Evolutionary conservation across 2,888 invertebrate genomes (phyloP).

Genomic region (Amphiduros pacificus): DNA sequence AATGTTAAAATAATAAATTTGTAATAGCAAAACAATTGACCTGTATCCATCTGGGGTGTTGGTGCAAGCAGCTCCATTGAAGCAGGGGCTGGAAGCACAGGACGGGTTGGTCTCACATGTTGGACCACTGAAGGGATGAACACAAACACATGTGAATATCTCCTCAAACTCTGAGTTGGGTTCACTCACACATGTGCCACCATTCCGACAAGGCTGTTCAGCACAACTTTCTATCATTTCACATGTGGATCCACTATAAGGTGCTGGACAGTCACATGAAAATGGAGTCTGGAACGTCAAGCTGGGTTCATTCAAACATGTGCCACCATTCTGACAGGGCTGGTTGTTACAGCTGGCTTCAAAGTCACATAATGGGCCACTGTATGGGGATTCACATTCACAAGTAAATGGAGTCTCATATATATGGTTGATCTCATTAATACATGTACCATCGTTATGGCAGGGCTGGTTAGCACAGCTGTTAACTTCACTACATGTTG

Average conservation of each 20-base stretch:
- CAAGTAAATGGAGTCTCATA: slow-evolving; percentile 22
- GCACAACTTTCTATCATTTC: slow-evolving; percentile 13
- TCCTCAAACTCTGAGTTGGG: slow-evolving; percentile 14
- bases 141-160: slow-evolving; percentile 22
- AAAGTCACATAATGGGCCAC: slow-evolving; percentile 25
- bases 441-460: slow-evolving; percentile 20
- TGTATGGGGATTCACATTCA: slow-evolving; percentile 15
- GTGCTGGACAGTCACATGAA: slow-evolving; percentile 23
- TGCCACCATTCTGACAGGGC: slow-evolving; percentile 15
- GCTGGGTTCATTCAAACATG: slow-evolving; percentile 14
- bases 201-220: slow-evolving; percentile 21
- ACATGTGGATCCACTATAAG: slow-evolving; percentile 23
- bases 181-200: slow-evolving; percentile 19
- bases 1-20: background rate
- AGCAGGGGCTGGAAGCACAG: slow-evolving; percentile 17
- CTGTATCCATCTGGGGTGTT: slow-evolving; percentile 12
- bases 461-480: slow-evolving; percentile 26
- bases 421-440: slow-evolving; percentile 6
- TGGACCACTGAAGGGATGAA: slow-evolving; percentile 17
- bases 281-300: background rate
- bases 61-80: slow-evolving; percentile 11
- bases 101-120: slow-evolving; percentile 21
- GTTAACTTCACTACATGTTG: slow-evolving; percentile 11
- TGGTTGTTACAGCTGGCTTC: slow-evolving; percentile 12
- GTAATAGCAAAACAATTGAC: background rate